phyloP scores from a whole-genome alignment of 2,113 vertebrate genomes.

The Anseranas semipalmata region DNA sequence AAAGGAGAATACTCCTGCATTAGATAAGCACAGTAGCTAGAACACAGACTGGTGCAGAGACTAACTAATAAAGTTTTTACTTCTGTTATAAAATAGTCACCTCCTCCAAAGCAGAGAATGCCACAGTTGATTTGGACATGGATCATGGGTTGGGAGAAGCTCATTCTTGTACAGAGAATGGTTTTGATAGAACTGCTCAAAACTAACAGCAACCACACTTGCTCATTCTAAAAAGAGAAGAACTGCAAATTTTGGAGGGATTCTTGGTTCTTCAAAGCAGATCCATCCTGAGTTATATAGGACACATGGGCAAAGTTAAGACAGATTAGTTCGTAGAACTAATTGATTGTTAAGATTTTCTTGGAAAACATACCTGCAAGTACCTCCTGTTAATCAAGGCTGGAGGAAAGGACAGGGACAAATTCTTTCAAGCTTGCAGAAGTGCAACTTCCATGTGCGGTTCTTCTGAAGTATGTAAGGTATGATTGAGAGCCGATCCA shows the following conservation, averaged over 20 bases:
- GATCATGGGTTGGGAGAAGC: not conserved
- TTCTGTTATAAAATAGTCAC: not conserved
- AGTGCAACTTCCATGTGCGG: not conserved
- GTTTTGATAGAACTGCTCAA: not conserved
- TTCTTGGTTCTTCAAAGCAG: not conserved
- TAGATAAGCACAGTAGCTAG: not conserved
- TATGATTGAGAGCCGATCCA: not conserved
- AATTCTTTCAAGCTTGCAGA: not conserved
- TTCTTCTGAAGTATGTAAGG: not conserved
- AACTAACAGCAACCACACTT: not conserved
- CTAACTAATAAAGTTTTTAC: not conserved
- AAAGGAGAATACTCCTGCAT: not conserved
- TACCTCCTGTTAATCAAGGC: not conserved
- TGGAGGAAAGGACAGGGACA: not conserved
- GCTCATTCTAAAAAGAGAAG: not conserved
- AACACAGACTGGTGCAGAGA: not conserved
- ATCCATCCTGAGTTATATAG: not conserved
- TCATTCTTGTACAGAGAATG: not conserved
- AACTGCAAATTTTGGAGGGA: not conserved
- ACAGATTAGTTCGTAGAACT: not conserved
- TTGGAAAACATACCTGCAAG: not conserved
- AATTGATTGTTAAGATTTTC: not conserved
- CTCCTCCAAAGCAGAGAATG: not conserved
- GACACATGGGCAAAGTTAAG: not conserved
- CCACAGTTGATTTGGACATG: fast-evolving